Evolutionary conservation across 2,888 invertebrate species (phyloP).

Genomic region (Mimas tiliae): DNA sequence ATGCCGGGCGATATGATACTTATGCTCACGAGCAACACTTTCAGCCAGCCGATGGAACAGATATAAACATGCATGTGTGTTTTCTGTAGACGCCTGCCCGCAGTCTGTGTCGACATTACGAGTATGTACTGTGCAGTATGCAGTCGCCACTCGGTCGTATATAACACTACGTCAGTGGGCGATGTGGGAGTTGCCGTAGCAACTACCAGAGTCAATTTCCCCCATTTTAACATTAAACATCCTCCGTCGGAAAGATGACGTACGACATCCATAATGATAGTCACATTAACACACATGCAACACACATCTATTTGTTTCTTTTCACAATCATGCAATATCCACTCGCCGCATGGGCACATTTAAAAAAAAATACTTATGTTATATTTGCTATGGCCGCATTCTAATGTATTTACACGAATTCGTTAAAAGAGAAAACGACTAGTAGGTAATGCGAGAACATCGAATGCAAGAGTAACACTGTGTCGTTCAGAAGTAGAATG

Average conservation of each 20-base stretch:
- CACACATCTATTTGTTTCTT: slow-evolving; percentile 78
- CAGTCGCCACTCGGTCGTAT: slow-evolving; percentile 55
- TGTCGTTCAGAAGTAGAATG: slow-evolving; percentile 70
- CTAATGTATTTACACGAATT: slow-evolving; percentile 69
- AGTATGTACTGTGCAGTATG: slow-evolving; percentile 13
- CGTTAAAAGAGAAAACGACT: slow-evolving; percentile 58
- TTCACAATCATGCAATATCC: slow-evolving; percentile 80
- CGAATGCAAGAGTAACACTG: slow-evolving; percentile 69
- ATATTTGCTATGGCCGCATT: slow-evolving; percentile 52
- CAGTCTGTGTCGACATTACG: slow-evolving; percentile 44
- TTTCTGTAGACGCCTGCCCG: slow-evolving; percentile 37
- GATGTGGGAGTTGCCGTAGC: slow-evolving; percentile 67
- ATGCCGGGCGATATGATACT: slow-evolving; percentile 67
- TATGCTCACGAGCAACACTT: slow-evolving; percentile 52
- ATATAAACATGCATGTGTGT: slow-evolving; percentile 52
- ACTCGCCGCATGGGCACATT: slow-evolving; percentile 54
- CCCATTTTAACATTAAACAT: slow-evolving; percentile 79
- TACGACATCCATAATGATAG: slow-evolving; percentile 79
- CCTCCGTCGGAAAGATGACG: slow-evolving; percentile 78
- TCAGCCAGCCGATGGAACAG: slow-evolving; percentile 49
- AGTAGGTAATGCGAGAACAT: slow-evolving; percentile 67
- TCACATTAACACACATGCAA: slow-evolving; percentile 81
- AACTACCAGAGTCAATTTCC: slow-evolving; percentile 83
- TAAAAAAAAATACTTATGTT: slow-evolving; percentile 38
- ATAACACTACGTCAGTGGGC: slow-evolving; percentile 72